Percentiles rank a stretch among this genome's conserved stretches.
Evolutionary conservation across 1,140 invertebrate genomes (phyloP).

Genomic region (Polypedilum pembai): DNA sequence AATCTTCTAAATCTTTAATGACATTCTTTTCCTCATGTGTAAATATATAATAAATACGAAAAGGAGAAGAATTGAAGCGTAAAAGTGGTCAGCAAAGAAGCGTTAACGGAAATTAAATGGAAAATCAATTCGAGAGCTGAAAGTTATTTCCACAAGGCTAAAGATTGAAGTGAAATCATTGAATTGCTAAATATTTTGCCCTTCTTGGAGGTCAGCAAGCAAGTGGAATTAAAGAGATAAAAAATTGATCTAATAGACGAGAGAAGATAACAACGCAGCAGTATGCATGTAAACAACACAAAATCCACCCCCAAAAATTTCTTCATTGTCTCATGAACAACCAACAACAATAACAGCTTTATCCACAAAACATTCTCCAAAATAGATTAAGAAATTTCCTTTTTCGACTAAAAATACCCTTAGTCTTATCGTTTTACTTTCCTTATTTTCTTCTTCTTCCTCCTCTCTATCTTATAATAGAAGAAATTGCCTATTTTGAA

Average conservation of each 20-base stretch:
- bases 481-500: constrained; percentile 4
- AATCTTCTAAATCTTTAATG: too few species aligned
- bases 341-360: neutral
- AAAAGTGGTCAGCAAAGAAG: neutral
- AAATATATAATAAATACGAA: neutral
- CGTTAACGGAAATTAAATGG: constrained; percentile 17
- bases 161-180: neutral
- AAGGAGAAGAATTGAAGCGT: neutral
- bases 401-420: neutral
- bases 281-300: neutral
- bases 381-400: constrained; percentile 14
- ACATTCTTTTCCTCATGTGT: neutral
- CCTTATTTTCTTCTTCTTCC: neutral
- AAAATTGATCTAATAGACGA: constrained; percentile 4
- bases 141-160: neutral
- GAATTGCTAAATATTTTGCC: neutral
- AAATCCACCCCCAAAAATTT: neutral
- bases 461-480: neutral
- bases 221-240: neutral
- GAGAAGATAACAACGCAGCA: neutral
- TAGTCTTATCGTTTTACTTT: neutral
- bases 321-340: neutral
- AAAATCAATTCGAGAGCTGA: neutral
- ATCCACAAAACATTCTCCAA: constrained; percentile 8
- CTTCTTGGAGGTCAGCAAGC: neutral